Conservation (phyloP, 2,797 vertebrate species). For the Oceanodroma leucorhoa region DNA sequence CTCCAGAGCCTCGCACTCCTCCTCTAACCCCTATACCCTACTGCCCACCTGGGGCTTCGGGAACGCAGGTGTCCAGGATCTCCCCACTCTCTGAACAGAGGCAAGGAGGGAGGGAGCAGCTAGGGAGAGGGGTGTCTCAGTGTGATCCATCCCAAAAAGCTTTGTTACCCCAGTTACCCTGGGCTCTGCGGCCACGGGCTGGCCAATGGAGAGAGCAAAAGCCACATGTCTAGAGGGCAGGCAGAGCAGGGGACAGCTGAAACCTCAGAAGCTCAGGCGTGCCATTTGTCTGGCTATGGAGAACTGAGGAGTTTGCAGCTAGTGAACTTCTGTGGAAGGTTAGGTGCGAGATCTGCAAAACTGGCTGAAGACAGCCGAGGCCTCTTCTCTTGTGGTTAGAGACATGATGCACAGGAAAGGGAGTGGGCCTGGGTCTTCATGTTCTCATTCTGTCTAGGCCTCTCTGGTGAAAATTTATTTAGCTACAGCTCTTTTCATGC, state of each 20-base stretch:
- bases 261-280: not conserved
- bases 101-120: not conserved
- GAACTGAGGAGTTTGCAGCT: not conserved
- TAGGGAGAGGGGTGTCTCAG: not conserved
- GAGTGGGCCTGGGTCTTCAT: not conserved
- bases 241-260: not conserved
- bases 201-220: not conserved
- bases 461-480: not conserved
- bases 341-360: not conserved
- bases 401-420: not conserved
- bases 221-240: not conserved
- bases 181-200: not conserved
- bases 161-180: not conserved
- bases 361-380: not conserved
- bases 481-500: not conserved
- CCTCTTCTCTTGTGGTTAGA: not conserved
- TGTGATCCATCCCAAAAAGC: not conserved
- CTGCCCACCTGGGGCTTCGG: not conserved
- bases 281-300: not conserved
- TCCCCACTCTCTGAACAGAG: not conserved
- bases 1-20: not conserved
- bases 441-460: not conserved
- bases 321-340: not conserved
- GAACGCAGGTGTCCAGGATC: not conserved
- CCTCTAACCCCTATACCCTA: not conserved